Base-by-base conservation (phyloP, 2,113 vertebrate genomes). In the Amia ocellicauda region DNA sequence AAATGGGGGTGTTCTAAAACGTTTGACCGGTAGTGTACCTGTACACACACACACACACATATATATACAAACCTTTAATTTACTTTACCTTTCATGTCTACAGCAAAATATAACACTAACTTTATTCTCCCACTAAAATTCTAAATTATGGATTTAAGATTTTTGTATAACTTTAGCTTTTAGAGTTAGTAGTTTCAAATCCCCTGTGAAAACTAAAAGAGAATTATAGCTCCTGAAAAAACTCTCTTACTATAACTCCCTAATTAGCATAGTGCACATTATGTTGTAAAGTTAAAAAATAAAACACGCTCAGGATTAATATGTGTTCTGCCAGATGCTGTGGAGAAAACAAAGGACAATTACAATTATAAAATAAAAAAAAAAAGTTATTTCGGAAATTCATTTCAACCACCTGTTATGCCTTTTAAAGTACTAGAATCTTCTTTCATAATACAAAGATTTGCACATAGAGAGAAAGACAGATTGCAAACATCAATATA, bases 121-220 rank as follows among this genome's bases (percentile, higher is more conserved):
- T 36, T 36, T 36, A 11, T 36, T 7, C 5, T 36, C 31, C 31
- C 31, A 7, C 31, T 36, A 36, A 36, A 36, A 36, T 36, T 36
- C 1, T 36, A 36, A 36, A 36, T 36, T 36, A 36, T 36, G 31
- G 31, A 36, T 36, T 47, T 47, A 16, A 3, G n/a, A 16, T 16
- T 47, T 47, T 47, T 17, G 45, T 47, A 47, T 16, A 16, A 17
- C 45, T 17, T 17, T 17, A 47, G 4, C 45, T 5, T 5, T 47
- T 19, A 47, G 14, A 36, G 5, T 7, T 36, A 5, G 5, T 36
- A 36, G 31, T 36, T 5, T n/a, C 4, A 47, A 47, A 13, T 17
- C 45, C 45, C 45, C 45, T 47, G n/a, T 47, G 45, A 1, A 47
- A 47, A 47, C 45, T 47, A 47, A 47, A 47, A 47, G 11, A 47